Base-by-base conservation (phyloP, 2,888 invertebrate genomes). In the Silvanus unidentatus region DNA sequence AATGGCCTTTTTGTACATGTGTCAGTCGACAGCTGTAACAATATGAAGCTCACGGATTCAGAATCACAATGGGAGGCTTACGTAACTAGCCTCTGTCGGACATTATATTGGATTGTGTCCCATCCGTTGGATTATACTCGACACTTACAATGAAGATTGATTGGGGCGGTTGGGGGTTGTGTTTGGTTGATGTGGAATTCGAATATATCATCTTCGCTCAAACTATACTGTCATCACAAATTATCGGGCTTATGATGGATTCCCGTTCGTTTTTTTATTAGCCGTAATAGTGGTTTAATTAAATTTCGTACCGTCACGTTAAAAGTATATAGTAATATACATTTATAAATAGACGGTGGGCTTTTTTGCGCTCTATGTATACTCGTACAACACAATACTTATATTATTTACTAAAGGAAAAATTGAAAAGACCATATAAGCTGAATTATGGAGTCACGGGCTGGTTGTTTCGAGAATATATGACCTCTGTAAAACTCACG, bases 201-300 rank as follows among this genome's bases (percentile, higher is more conserved):
- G 57, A 58, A 66, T 68, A 66, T 63, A 64, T 67, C 67, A 66
- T 65, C 65, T 66, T 63, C 62, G 53, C 53, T 57, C 59, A 56
- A 57, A 59, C 58, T 57, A 60, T 57, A 57, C 63, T 67, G 67
- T 68, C 68, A 62, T 64, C 66, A 62, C 67, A 68, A 68, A 66
- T 66, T 68, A 68, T 68, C 59, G 61, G 60, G 54, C 54, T 57
- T 58, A 63, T 66, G 67, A 68, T 66, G 63, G 65, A 67, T 68
- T 60, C 48, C 40, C 47, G 37, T 10, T 9, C 13, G 13, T 32
- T 32, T 32, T 32, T 12, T 32, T 32, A 8, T 5, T 32, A n/a
- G 4, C 10, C 3, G 5, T 32, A 22, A 22, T 22, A 22, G 22
- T 22, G 8, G 3, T 22, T 22, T 22, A 22, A 22, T 22, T 22